Conservation (phyloP, 2,888 invertebrate species). For the Mesorhabditis sp. region DNA sequence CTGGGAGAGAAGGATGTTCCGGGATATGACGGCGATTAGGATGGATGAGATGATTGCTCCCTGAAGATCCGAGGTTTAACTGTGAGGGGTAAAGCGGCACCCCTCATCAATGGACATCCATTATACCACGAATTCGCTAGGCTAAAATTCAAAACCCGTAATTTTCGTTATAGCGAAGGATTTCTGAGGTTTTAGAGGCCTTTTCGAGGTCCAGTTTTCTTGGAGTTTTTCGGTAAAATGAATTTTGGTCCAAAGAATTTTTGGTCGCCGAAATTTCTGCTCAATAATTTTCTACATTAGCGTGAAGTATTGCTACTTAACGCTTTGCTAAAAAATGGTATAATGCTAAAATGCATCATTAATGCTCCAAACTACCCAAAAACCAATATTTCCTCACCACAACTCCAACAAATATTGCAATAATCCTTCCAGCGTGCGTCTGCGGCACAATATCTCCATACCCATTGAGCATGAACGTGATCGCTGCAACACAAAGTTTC, state of each 20-base stretch:
- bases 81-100: not conserved
- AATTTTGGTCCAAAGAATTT: no score
- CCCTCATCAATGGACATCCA: no score
- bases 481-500: constrained; percentile 44
- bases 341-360: no score
- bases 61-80: constrained; percentile 64
- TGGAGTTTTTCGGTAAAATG: no score
- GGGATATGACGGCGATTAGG: constrained; percentile 96
- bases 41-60: constrained; percentile 98
- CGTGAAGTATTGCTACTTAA: no score
- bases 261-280: no score
- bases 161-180: no score
- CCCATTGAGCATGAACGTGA: constrained; percentile 98
- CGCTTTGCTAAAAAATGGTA: no score
- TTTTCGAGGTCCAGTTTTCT: no score
- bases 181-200: no score
- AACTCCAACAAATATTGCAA: constrained; percentile 97
- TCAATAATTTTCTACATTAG: no score
- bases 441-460: constrained; percentile 98
- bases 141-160: not conserved
- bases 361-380: no score
- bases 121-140: not conserved
- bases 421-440: constrained; percentile 97
- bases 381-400: constrained; percentile 73
- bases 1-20: constrained; percentile 95